Conservation (phyloP, 2,113 vertebrate species). For the Beaufortia kweichowensis region DNA sequence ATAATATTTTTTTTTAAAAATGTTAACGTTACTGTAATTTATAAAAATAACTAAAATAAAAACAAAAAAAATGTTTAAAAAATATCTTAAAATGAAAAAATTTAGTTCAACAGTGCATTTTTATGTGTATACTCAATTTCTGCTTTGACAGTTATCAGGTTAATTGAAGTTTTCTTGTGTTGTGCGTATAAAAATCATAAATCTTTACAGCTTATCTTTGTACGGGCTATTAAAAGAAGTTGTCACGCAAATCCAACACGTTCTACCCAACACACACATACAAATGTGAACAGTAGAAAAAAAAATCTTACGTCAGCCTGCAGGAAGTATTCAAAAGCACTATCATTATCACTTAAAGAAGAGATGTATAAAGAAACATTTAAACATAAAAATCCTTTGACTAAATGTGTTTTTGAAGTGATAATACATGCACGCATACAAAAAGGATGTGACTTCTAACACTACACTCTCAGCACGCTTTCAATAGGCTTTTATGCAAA, state of each 20-base stretch:
- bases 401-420: slow-evolving; percentile 2
- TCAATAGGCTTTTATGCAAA: background rate
- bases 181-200: too few species aligned
- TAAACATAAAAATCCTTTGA: slow-evolving; percentile 24
- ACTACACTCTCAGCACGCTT: background rate
- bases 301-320: background rate
- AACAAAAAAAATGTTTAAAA: too few species aligned
- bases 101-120: too few species aligned
- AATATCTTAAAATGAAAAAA: too few species aligned
- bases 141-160: too few species aligned
- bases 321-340: slow-evolving; percentile 22
- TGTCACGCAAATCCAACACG: too few species aligned
- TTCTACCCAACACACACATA: background rate
- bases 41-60: too few species aligned
- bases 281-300: background rate
- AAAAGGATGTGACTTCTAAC: background rate
- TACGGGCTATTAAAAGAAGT: background rate
- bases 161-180: too few species aligned
- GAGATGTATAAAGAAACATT: slow-evolving; percentile 11
- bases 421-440: slow-evolving; percentile 13
- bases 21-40: too few species aligned
- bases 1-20: too few species aligned
- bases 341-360: slow-evolving; percentile 20
- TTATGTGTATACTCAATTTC: too few species aligned
- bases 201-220: too few species aligned